Percentiles rank a stretch among this genome's conserved stretches.
phyloP scores from a whole-genome alignment of 2,797 vertebrate genomes.

The Uromys caudimaculatus region DNA sequence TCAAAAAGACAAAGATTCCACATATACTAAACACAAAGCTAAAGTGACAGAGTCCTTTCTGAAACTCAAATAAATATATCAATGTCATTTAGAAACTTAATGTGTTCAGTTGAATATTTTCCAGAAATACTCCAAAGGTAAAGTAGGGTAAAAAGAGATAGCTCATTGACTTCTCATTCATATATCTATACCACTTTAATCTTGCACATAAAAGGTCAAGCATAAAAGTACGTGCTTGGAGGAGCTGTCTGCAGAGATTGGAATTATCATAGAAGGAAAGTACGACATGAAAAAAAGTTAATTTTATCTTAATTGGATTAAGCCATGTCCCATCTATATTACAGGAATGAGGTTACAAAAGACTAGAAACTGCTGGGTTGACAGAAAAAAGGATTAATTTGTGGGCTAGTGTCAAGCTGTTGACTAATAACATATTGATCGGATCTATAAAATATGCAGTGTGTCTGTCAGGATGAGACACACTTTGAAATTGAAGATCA shows the following conservation, averaged over 20 bases:
- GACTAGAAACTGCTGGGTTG: slow-evolving; percentile 87
- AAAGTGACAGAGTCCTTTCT: slow-evolving; percentile 77
- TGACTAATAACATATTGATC: slow-evolving; percentile 98
- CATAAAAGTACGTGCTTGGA: slow-evolving; percentile 84
- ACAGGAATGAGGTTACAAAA: slow-evolving; percentile 82
- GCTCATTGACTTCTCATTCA: slow-evolving; percentile 78
- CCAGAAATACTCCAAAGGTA: slow-evolving; percentile 52
- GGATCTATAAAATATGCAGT: slow-evolving; percentile 93
- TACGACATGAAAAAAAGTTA: slow-evolving; percentile 83
- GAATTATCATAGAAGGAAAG: slow-evolving; percentile 83
- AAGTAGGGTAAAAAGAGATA: slow-evolving; percentile 58
- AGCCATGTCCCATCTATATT: slow-evolving; percentile 81
- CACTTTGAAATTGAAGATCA: slow-evolving; percentile 89
- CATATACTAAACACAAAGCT: slow-evolving; percentile 70
- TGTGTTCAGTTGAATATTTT: slow-evolving; percentile 51
- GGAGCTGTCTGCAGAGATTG: slow-evolving; percentile 79
- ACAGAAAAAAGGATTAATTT: slow-evolving; percentile 94
- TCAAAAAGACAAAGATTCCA: slow-evolving; percentile 77
- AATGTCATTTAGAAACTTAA: slow-evolving; percentile 78
- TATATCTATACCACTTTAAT: slow-evolving; percentile 82
- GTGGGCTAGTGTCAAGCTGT: slow-evolving; percentile 91
- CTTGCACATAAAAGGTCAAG: slow-evolving; percentile 82
- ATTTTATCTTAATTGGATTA: slow-evolving; percentile 90
- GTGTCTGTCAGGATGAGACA: slow-evolving; percentile 89
- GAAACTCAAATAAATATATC: slow-evolving; percentile 81